A percentile compares a stretch with the other conserved stretches of the same genome.
phyloP scores from a whole-genome alignment of 64 coral and sea anemone genomes.

The Pachyseris speciosa region DNA sequence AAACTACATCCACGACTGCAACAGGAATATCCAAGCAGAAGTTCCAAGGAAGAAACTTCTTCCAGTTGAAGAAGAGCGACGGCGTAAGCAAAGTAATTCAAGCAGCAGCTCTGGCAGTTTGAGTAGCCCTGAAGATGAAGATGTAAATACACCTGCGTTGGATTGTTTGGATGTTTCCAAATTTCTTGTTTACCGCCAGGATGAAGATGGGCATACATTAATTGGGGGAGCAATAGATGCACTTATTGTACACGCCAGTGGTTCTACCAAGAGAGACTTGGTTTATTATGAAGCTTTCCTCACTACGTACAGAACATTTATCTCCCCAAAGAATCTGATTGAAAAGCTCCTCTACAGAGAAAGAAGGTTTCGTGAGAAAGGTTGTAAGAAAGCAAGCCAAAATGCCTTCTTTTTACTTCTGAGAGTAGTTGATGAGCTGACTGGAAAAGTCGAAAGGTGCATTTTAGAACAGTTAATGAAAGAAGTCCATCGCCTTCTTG shows the following conservation, averaged over 20 bases:
- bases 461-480: slow-evolving; percentile 96
- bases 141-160: slow-evolving; percentile 84
- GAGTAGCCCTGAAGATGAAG: slow-evolving; percentile 86
- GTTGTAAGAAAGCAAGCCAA: slow-evolving; percentile 97
- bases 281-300: slow-evolving; percentile 96
- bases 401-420: slow-evolving; percentile 95
- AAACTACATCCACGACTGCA: slow-evolving; percentile 66
- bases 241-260: slow-evolving; percentile 90
- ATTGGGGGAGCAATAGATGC: slow-evolving; percentile 97
- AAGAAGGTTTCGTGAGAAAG: slow-evolving; percentile 92
- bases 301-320: slow-evolving; percentile 94
- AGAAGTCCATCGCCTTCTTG: slow-evolving; percentile 90
- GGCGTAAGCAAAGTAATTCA: slow-evolving; percentile 63
- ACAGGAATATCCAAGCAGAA: slow-evolving; percentile 71
- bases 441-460: slow-evolving; percentile 86
- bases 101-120: slow-evolving; percentile 77
- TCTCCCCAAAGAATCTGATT: slow-evolving; percentile 85
- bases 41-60: slow-evolving; percentile 66
- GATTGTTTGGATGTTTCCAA: slow-evolving; percentile 94
- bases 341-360: slow-evolving; percentile 93
- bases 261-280: slow-evolving; percentile 88
- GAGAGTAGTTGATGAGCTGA: slow-evolving; percentile 93
- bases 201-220: slow-evolving; percentile 76
- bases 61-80: slow-evolving; percentile 68
- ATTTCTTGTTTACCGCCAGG: slow-evolving; percentile 91